Evolutionary conservation across 2,888 invertebrate genomes (phyloP).

Genomic region (Polyommatus iphigenia): DNA sequence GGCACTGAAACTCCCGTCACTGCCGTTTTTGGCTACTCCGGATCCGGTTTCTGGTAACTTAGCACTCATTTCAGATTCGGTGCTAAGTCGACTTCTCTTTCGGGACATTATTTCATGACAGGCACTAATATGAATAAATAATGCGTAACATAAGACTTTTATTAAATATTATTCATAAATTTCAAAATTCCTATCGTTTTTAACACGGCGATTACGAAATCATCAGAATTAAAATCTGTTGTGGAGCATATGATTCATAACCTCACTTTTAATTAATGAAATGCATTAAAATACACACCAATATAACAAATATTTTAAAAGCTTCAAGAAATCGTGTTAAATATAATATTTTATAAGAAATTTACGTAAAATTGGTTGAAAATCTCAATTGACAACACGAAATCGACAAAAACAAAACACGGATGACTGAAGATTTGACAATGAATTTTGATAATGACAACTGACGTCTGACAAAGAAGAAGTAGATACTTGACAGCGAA

Average conservation of each 20-base stretch:
- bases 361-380: not conserved
- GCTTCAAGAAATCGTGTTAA: not conserved
- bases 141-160: not conserved
- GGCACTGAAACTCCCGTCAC: constrained; percentile 54
- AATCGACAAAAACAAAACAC: constrained; percentile 10
- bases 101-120: constrained; percentile 73
- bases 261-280: not conserved
- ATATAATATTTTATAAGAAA: not conserved
- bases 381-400: constrained; percentile 7
- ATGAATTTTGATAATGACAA: not conserved
- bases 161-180: not conserved
- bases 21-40: constrained; percentile 60
- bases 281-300: not conserved
- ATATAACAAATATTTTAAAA: not conserved
- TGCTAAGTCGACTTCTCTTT: constrained; percentile 58
- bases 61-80: constrained; percentile 64
- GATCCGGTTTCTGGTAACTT: constrained; percentile 53
- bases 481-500: not conserved
- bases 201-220: constrained; percentile 15
- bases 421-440: not conserved
- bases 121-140: constrained; percentile 36
- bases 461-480: not conserved
- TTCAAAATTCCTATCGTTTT: not conserved
- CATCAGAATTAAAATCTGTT: constrained; percentile 1
- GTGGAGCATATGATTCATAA: constrained; percentile 8